Conservation (phyloP, 2,113 vertebrate species). For the Larimichthys crocea region DNA sequence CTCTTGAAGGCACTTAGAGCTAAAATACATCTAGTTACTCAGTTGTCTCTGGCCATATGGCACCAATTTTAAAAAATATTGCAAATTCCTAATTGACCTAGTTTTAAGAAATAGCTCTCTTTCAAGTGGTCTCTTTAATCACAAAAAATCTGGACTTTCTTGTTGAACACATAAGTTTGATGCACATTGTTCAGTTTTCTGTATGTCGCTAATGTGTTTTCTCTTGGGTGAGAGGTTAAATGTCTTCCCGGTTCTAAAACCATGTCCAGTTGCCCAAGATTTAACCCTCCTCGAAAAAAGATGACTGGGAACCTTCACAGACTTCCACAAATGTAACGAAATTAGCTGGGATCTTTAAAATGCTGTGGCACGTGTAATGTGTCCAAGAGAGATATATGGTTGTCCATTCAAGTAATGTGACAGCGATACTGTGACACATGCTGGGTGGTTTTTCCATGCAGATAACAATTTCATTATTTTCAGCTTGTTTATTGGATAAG, state of each 20-base stretch:
- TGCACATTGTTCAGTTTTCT: too few species aligned
- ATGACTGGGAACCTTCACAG: too few species aligned
- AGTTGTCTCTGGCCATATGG: not conserved
- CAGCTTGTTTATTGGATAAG: not conserved
- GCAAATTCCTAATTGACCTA: not conserved
- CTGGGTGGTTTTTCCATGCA: not conserved
- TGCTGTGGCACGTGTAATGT: not conserved
- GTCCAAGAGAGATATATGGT: not conserved
- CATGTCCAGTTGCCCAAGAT: too few species aligned
- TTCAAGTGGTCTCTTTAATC: not conserved
- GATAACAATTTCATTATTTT: not conserved
- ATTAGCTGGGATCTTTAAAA: not conserved
- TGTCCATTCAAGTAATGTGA: too few species aligned
- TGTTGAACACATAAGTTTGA: not conserved
- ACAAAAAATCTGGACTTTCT: not conserved
- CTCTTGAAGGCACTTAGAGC: not conserved
- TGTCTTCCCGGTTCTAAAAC: too few species aligned
- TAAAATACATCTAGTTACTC: not conserved
- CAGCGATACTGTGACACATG: not conserved
- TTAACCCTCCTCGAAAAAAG: too few species aligned
- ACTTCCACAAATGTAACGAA: not conserved
- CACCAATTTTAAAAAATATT: not conserved
- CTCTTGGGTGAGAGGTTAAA: not conserved
- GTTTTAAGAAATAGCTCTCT: not conserved
- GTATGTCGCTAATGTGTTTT: not conserved